These are phyloP conservation scores for Ptychadena robeensis DNA, from an alignment of 2,797 vertebrate species.

Conservation along the genomic window DNA sequence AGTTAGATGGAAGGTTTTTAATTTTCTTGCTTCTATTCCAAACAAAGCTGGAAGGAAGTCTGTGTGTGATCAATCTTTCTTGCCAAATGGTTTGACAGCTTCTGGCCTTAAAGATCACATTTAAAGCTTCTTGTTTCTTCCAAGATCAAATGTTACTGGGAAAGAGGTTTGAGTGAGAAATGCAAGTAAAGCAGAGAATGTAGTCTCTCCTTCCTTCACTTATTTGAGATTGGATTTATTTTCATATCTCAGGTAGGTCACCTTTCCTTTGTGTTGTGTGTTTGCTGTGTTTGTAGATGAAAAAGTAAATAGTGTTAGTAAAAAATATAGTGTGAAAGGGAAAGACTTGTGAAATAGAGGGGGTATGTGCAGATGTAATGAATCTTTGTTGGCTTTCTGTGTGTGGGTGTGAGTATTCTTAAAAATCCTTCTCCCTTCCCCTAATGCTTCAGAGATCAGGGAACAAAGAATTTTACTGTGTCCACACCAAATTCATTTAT, in stretches of 20 bases:
- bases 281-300: slow-evolving; percentile 58
- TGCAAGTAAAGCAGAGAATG: slow-evolving; percentile 78
- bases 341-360: neutral
- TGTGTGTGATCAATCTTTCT: slow-evolving; percentile 96
- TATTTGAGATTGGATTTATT: slow-evolving; percentile 63
- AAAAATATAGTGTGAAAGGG: slow-evolving; percentile 60
- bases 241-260: slow-evolving; percentile 67
- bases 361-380: slow-evolving; percentile 62
- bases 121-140: slow-evolving; percentile 92
- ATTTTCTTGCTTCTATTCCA: slow-evolving; percentile 94
- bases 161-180: slow-evolving; percentile 82
- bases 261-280: slow-evolving; percentile 64
- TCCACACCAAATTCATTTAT: slow-evolving; percentile 49
- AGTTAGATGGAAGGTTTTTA: slow-evolving; percentile 78
- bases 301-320: slow-evolving; percentile 66
- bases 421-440: slow-evolving; percentile 67
- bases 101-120: slow-evolving; percentile 97
- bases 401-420: slow-evolving; percentile 91
- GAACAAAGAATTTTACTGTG: slow-evolving; percentile 73
- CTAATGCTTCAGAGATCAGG: slow-evolving; percentile 72
- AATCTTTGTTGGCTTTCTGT: slow-evolving; percentile 84
- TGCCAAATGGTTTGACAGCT: slow-evolving; percentile 98
- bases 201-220: slow-evolving; percentile 67
- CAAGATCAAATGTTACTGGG: slow-evolving; percentile 88
- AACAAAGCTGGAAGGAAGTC: slow-evolving; percentile 96